Conservation (phyloP, 1,140 invertebrate species). For the Macrostomum lignano region DNA sequence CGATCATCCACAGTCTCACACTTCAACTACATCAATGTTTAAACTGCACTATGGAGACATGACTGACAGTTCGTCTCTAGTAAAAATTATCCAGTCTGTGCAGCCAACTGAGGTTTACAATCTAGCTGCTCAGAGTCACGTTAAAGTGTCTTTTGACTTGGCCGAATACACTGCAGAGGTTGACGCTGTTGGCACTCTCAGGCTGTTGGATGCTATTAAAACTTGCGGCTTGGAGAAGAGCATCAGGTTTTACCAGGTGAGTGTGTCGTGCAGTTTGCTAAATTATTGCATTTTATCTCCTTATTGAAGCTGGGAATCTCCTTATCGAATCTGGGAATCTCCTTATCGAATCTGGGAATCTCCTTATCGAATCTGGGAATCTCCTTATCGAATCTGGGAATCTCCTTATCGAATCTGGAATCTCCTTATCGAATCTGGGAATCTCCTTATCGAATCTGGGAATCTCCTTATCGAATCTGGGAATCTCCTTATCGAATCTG, state of each 20-base stretch:
- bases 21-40: constrained; percentile 44
- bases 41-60: constrained; percentile 93
- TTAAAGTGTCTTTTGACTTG: constrained; percentile 89
- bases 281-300: too few relatives aligned
- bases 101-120: constrained; percentile 87
- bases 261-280: too few relatives aligned
- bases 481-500: too few relatives aligned
- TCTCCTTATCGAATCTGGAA: too few relatives aligned
- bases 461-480: too few relatives aligned
- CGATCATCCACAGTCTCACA: constrained; percentile 50
- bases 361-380: too few relatives aligned
- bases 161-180: constrained; percentile 97
- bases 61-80: constrained; percentile 82
- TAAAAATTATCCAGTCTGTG: constrained; percentile 61
- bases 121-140: constrained; percentile 94
- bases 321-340: too few relatives aligned
- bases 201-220: constrained; percentile 72
- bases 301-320: too few relatives aligned
- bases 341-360: too few relatives aligned
- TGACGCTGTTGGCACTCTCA: constrained; percentile 76
- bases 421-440: too few relatives aligned
- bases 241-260: constrained; percentile 69
- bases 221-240: constrained; percentile 56
- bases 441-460: too few relatives aligned
- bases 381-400: too few relatives aligned